Evolutionary conservation across 2,113 vertebrate genomes (phyloP).

Genomic region (Atlantisia rogersi): DNA sequence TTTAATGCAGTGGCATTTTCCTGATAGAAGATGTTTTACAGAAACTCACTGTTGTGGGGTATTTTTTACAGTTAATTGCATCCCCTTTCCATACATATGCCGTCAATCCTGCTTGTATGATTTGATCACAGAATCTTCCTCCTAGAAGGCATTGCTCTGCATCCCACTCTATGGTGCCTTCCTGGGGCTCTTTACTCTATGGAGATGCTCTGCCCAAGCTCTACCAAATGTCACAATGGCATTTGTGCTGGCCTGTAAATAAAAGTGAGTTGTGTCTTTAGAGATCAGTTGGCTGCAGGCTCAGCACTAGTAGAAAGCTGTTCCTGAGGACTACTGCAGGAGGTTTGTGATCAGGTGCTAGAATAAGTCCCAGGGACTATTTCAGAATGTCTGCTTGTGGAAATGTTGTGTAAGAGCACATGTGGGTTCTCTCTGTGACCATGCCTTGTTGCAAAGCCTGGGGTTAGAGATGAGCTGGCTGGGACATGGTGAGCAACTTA

Average conservation of each 20-base stretch:
- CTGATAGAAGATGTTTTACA: neutral
- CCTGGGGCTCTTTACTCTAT: neutral
- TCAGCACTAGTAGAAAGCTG: neutral
- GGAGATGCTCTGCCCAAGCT: neutral
- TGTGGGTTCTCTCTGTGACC: neutral
- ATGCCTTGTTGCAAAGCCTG: neutral
- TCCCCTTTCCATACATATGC: neutral
- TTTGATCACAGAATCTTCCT: neutral
- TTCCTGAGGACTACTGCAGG: neutral
- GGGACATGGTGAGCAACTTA: neutral
- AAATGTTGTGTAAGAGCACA: neutral
- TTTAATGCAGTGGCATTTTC: neutral
- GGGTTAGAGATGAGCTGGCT: neutral
- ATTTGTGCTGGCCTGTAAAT: neutral
- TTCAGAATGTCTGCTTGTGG: neutral
- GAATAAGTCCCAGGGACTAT: neutral
- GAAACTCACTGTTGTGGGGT: neutral
- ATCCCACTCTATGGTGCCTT: neutral
- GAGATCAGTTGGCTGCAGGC: neutral
- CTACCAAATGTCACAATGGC: neutral
- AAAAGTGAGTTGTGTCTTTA: neutral
- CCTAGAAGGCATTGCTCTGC: neutral
- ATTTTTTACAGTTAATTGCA: neutral
- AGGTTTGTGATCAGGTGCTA: neutral
- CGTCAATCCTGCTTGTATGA: neutral